phyloP scores from a whole-genome alignment of 2,113 vertebrate genomes.

The Agelaius tricolor region DNA sequence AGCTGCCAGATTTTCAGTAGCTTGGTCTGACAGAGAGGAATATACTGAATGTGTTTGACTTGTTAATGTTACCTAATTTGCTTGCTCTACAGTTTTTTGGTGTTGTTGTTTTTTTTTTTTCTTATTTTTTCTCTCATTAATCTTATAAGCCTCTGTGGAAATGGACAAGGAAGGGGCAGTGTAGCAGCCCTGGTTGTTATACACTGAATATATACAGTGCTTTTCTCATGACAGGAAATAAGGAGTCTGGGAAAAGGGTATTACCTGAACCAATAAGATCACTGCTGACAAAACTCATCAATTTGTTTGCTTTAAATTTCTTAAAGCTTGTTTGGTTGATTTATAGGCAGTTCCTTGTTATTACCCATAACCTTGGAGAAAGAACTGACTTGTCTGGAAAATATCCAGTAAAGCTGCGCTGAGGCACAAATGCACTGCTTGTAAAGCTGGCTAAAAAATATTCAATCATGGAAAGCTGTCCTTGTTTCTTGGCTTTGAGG shows the following conservation, averaged over 20 bases:
- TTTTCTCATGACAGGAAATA: background rate
- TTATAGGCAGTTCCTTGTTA: background rate
- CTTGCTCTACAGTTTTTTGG: background rate
- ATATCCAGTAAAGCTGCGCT: background rate
- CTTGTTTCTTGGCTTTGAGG: background rate
- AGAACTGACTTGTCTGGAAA: background rate
- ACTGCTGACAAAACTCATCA: background rate
- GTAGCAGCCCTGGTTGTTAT: background rate
- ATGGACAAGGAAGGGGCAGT: background rate
- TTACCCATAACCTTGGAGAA: background rate
- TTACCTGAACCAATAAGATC: background rate
- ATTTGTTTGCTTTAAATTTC: conserved; percentile 14
- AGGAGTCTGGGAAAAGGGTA: background rate
- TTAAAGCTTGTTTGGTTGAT: conserved; percentile 1
- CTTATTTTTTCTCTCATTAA: background rate
- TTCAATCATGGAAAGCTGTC: background rate
- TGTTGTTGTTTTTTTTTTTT: background rate
- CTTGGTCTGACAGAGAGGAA: background rate
- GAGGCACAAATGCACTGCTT: background rate
- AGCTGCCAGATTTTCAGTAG: background rate
- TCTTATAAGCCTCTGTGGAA: background rate
- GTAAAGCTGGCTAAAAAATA: background rate
- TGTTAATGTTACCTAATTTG: background rate
- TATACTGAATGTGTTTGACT: background rate
- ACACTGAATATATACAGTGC: background rate